Evolutionary conservation across 2,113 vertebrate genomes (phyloP).

Genomic region (Periophthalmodon schlosseri): DNA sequence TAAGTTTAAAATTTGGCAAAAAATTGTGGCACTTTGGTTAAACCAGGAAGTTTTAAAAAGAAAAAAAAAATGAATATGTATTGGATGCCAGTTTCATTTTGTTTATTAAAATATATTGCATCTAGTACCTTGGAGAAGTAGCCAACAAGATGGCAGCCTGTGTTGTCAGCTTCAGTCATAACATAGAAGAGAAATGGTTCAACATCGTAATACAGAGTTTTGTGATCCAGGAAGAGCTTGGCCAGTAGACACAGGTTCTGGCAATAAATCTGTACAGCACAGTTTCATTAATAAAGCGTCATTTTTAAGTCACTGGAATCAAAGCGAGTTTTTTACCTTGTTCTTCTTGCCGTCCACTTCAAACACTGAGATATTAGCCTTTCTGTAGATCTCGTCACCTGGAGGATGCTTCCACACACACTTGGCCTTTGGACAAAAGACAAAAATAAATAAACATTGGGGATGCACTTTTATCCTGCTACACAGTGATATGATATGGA

Average conservation of each 20-base stretch:
- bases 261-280: constrained; percentile 82
- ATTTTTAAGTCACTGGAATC: not conserved
- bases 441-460: constrained; percentile 5
- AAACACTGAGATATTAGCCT: constrained; percentile 94
- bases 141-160: constrained; percentile 89
- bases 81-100: not conserved
- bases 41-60: not conserved
- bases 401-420: constrained; percentile 98
- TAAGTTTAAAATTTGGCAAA: not conserved
- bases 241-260: constrained; percentile 92
- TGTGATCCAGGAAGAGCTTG: constrained; percentile 91
- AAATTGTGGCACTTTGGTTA: not conserved
- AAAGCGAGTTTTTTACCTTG: constrained; percentile 79
- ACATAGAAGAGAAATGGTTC: constrained; percentile 93
- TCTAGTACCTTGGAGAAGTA: constrained; percentile 89
- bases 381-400: constrained; percentile 95
- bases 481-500: not conserved
- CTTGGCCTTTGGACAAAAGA: constrained; percentile 82
- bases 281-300: not conserved
- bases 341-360: constrained; percentile 98
- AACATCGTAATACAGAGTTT: constrained; percentile 89
- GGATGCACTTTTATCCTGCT: not conserved
- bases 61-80: not conserved
- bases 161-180: constrained; percentile 90
- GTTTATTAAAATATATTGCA: not conserved